Percentiles rank a stretch among this genome's conserved stretches.
phyloP scores from a whole-genome alignment of 1,140 invertebrate genomes.

The Liolophura sinensis region DNA sequence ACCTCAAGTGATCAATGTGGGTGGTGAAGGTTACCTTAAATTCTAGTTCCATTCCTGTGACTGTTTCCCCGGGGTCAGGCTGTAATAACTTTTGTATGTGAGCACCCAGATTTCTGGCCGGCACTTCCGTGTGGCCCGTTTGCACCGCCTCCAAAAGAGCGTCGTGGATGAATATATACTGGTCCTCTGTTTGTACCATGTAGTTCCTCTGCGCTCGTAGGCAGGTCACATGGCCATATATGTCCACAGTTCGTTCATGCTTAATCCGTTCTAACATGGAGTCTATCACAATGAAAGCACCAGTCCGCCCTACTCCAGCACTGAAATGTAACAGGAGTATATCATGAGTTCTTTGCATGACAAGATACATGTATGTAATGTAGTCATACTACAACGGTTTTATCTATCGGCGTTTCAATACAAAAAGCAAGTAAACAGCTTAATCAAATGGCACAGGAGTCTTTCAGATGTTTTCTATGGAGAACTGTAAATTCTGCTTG shows the following conservation, averaged over 20 bases:
- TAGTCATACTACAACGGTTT: neutral
- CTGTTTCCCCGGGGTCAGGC: conserved; percentile 52
- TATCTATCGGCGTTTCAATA: neutral
- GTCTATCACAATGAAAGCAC: conserved; percentile 96
- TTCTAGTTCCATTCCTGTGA: conserved; percentile 97
- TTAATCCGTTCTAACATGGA: conserved; percentile 89
- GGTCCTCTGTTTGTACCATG: conserved; percentile 91
- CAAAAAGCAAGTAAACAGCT: neutral
- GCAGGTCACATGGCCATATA: conserved; percentile 98
- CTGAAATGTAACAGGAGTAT: conserved; percentile 76
- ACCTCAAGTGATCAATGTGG: too few relatives aligned
- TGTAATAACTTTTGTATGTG: conserved; percentile 86
- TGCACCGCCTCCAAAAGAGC: conserved; percentile 87
- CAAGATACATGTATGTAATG: neutral
- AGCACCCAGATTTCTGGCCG: conserved; percentile 86
- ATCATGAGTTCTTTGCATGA: too few relatives aligned
- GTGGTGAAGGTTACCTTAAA: conserved; percentile 75
- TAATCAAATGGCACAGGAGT: neutral
- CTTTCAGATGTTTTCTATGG: neutral
- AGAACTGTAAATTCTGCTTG: neutral
- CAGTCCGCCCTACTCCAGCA: conserved; percentile 98
- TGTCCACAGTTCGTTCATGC: conserved; percentile 96
- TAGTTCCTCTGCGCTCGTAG: conserved; percentile 85
- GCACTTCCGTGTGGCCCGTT: conserved; percentile 92
- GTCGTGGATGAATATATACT: conserved; percentile 99